Percentiles rank a stretch among this genome's conserved stretches.
Evolutionary conservation across 2,113 vertebrate species (phyloP).

Genomic region (Daphoenositta chrysoptera): DNA sequence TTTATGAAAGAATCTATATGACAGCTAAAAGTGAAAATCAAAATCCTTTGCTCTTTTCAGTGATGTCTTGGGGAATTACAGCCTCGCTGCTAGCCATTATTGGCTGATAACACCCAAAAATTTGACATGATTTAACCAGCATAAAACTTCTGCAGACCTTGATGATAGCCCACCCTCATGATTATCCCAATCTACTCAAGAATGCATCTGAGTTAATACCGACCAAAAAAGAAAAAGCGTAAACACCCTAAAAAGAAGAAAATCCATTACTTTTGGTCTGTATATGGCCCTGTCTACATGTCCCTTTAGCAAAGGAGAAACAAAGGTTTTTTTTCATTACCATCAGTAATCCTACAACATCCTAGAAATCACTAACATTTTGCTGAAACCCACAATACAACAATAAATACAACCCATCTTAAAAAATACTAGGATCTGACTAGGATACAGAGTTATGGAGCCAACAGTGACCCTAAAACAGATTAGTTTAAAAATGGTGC

Average conservation of each 20-base stretch:
- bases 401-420: not conserved
- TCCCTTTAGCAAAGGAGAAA: not conserved
- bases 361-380: not conserved
- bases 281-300: not conserved
- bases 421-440: not conserved
- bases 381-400: not conserved
- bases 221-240: fast-evolving
- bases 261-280: not conserved
- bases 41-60: not conserved
- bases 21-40: not conserved
- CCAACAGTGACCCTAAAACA: not conserved
- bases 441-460: not conserved
- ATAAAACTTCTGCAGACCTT: not conserved
- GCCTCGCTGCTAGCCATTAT: not conserved
- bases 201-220: not conserved
- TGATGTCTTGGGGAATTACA: not conserved
- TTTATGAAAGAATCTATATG: not conserved
- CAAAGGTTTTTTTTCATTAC: not conserved
- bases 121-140: not conserved
- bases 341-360: not conserved
- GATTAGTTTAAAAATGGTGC: not conserved
- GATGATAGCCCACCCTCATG: not conserved
- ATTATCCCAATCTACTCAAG: not conserved
- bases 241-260: not conserved
- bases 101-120: not conserved